phyloP scores from a whole-genome alignment of 2,797 vertebrate genomes.

The Paedocypris micromegethes region DNA sequence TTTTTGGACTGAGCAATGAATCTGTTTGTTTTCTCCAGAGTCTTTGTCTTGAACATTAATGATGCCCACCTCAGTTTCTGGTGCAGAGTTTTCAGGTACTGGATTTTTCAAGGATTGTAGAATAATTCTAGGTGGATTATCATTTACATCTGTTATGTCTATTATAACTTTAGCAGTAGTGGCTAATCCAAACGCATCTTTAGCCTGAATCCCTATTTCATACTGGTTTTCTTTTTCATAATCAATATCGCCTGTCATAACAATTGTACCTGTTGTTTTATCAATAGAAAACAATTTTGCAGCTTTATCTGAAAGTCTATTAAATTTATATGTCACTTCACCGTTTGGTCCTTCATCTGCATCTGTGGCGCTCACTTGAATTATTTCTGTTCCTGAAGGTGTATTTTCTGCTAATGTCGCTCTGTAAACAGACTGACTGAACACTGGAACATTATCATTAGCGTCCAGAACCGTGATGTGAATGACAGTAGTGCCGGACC shows the following conservation, averaged over 20 bases:
- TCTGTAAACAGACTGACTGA: constrained; percentile 13
- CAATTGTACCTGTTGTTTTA: constrained; percentile 5
- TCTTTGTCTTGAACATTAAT: constrained; percentile 24
- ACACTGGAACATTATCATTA: constrained; percentile 54
- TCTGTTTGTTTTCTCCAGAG: constrained; percentile 39
- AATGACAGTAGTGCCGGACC: constrained; percentile 48
- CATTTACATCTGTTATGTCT: constrained; percentile 34
- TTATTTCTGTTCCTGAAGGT: too few relatives aligned
- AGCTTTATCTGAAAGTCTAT: constrained; percentile 17
- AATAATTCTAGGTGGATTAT: constrained; percentile 31
- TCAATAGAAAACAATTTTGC: constrained; percentile 14
- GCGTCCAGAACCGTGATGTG: constrained; percentile 55
- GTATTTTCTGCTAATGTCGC: too few relatives aligned
- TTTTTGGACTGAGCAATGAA: constrained; percentile 32
- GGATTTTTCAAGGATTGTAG: constrained; percentile 21
- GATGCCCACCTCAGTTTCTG: constrained; percentile 39
- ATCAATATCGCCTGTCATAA: neutral
- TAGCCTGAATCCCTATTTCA: constrained; percentile 30
- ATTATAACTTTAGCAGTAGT: constrained; percentile 26
- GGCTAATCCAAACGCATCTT: constrained; percentile 20
- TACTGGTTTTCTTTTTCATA: constrained; percentile 18
- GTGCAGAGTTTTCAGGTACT: constrained; percentile 22
- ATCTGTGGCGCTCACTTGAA: too few relatives aligned
- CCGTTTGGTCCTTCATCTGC: too few relatives aligned
- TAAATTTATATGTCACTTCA: neutral